Base-by-base conservation (phyloP, 2,888 invertebrate species). In the Harpalus rufipes region DNA sequence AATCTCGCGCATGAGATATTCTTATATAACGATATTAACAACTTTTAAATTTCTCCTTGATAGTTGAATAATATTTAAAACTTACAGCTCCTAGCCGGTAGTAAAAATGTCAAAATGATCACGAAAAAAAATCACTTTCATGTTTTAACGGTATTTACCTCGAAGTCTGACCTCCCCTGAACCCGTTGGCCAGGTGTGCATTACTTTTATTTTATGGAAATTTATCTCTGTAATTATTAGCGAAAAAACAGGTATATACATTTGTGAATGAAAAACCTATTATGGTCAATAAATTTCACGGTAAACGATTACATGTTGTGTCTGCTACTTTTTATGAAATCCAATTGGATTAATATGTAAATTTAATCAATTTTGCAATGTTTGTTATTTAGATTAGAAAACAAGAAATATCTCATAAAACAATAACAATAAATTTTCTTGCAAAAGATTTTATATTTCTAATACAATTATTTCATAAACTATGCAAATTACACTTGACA, bases 111-210 rank as follows among this genome's bases (percentile, higher is more conserved):
- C 44, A 51, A 8, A 51, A 51, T 10, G 4, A 51, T 51, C 7
- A 51, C 44, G 44, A 51, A 51, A 51, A 51, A 51, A 51, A 51
- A 51, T 51, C 44, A 51, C 44, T 51, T 51, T 51, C 44, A 51
- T 10, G 44, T 51, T 51, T 51, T 51, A 51, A 51, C 44, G 44
- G 44, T 51, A 51, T 51, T 51, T 51, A 51, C 44, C 12, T 51
- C 44, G 10, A 51, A 8, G 8, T 51, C 8, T 51, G 44, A 51
- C 44, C 44, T 51, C 44, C 44, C 44, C 44, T 51, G 44, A 51
- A 51, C 44, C 44, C 44, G 4, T 51, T 5, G 44, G 44, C 44
- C 44, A 51, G 44, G 44, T 51, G 44, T 51, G 44, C 44, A 3
- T 51, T 51, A 51, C 44, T 51, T 51, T 51, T 32, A 32, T 32